These are phyloP conservation scores for Trichechus manatus DNA, from an alignment of 2,113 vertebrate species.

Conservation along the genomic window DNA sequence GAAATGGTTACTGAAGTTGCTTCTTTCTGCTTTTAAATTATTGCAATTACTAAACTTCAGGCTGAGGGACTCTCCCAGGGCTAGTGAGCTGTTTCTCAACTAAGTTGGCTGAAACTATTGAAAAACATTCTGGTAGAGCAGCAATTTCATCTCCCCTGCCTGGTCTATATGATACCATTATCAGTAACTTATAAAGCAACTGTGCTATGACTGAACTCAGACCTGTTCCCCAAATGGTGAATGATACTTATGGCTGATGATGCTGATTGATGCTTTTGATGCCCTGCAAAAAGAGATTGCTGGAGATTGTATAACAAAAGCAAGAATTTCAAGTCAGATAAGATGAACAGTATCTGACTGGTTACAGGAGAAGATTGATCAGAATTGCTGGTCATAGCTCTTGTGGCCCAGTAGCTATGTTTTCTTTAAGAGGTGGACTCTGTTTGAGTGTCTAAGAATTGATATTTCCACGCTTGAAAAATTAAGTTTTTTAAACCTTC, in stretches of 20 bases:
- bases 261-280: slow-evolving; percentile 25
- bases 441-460: neutral
- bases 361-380: neutral
- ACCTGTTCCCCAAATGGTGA: slow-evolving; percentile 6
- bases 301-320: neutral
- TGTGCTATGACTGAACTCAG: neutral
- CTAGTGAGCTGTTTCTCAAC: neutral
- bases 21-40: slow-evolving; percentile 36
- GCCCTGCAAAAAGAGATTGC: neutral
- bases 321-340: neutral
- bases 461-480: slow-evolving; percentile 17
- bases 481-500: slow-evolving; percentile 45
- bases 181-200: slow-evolving; percentile 10
- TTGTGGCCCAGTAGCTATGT: neutral
- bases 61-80: neutral
- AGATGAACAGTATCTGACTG: neutral
- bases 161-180: slow-evolving; percentile 5
- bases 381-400: neutral
- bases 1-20: slow-evolving; percentile 1
- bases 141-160: neutral
- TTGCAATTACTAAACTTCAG: slow-evolving; percentile 32
- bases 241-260: neutral
- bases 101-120: neutral
- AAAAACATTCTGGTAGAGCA: slow-evolving; percentile 24
- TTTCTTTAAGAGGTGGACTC: neutral